Conservation (phyloP, 2,113 vertebrate genomes). For the Micronycteris hirsuta region DNA sequence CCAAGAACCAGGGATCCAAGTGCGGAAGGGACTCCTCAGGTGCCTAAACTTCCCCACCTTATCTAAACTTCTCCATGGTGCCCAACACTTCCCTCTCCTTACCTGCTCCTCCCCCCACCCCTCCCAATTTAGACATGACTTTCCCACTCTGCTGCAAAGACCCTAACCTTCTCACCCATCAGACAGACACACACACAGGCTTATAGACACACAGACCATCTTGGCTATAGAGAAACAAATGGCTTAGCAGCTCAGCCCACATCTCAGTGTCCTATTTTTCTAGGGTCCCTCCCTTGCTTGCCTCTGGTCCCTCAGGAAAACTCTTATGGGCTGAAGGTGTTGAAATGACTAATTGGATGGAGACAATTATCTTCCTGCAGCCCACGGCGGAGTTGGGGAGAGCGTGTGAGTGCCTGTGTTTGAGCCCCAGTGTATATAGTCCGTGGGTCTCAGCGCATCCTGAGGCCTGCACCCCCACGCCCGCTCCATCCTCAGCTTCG, state of each 20-base stretch:
- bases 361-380: constrained; percentile 52
- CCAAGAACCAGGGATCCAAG: constrained; percentile 46
- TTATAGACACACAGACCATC: neutral
- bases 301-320: constrained; percentile 50
- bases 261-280: constrained; percentile 55
- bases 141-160: neutral
- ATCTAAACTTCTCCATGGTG: neutral
- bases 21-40: neutral
- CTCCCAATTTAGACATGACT: neutral
- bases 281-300: constrained; percentile 21
- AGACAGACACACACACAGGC: neutral
- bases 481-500: neutral
- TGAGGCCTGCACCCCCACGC: neutral
- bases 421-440: neutral
- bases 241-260: neutral
- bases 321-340: constrained; percentile 25
- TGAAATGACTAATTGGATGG: constrained; percentile 63
- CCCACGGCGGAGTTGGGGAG: neutral
- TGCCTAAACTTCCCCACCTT: neutral
- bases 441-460: neutral
- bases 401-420: neutral
- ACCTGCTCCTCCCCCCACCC: too few relatives aligned
- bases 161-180: neutral
- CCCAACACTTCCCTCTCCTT: neutral
- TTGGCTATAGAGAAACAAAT: constrained; percentile 34